Evolutionary conservation across 2,113 vertebrate genomes (phyloP).

Genomic region (Chauna torquata): DNA sequence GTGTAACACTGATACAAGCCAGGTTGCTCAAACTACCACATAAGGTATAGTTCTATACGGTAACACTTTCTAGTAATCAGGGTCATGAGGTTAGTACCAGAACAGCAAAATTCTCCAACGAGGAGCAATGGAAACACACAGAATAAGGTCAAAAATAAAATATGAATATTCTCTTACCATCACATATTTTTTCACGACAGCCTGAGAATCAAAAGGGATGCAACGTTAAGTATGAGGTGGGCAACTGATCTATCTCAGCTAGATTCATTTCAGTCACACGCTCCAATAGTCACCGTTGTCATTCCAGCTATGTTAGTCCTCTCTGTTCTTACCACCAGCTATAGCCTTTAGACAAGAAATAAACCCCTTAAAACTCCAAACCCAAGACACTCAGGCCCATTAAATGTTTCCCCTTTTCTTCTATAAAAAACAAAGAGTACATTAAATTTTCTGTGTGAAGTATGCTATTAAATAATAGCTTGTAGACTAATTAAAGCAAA

Average conservation of each 20-base stretch:
- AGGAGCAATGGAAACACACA: not conserved
- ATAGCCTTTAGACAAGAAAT: not conserved
- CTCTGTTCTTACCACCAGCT: not conserved
- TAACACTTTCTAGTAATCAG: not conserved
- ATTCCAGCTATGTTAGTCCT: conserved; percentile 9
- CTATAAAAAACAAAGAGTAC: conserved; percentile 63
- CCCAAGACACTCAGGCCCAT: conserved; percentile 31
- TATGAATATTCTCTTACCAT: not conserved
- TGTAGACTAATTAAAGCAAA: conserved; percentile 81
- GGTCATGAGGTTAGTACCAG: not conserved
- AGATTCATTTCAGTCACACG: conserved; percentile 16
- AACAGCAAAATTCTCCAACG: not conserved
- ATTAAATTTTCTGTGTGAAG: conserved; percentile 74
- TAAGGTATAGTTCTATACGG: not conserved
- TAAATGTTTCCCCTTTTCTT: conserved; percentile 67
- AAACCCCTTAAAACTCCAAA: not conserved
- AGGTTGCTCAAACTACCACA: not conserved
- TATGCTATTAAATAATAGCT: conserved; percentile 78
- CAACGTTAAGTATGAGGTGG: not conserved
- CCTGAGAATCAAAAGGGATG: not conserved
- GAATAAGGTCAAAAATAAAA: not conserved
- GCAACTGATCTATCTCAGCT: not conserved
- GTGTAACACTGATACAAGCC: not conserved
- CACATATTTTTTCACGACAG: not conserved
- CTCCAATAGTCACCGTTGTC: not conserved